These are phyloP conservation scores for Malurus splendens DNA, from an alignment of 2,797 vertebrate species.

Conservation along the genomic window DNA sequence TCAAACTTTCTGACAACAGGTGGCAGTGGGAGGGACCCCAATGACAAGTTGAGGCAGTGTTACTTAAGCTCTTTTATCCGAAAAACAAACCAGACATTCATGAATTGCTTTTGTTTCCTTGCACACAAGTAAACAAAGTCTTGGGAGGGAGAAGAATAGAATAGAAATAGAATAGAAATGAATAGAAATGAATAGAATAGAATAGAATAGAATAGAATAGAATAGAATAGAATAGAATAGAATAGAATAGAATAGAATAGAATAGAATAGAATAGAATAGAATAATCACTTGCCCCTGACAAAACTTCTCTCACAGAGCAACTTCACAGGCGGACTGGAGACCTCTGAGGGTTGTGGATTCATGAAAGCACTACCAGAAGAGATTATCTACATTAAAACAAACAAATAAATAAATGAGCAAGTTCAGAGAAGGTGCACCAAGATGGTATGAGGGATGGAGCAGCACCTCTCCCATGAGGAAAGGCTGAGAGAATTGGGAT, in stretches of 20 bases:
- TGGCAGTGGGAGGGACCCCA: neutral
- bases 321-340: fast-evolving
- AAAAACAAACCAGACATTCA: neutral
- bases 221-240: too few species aligned
- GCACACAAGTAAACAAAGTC: neutral
- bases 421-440: neutral
- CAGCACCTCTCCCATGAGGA: neutral
- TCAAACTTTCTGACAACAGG: neutral
- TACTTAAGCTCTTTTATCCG: neutral
- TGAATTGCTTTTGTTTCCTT: neutral
- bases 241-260: too few species aligned
- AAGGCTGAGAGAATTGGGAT: neutral
- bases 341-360: neutral
- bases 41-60: too few species aligned
- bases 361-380: neutral
- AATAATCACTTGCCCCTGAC: fast-evolving
- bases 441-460: neutral
- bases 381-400: neutral
- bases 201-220: too few species aligned
- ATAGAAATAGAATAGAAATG: too few species aligned
- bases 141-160: too few species aligned
- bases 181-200: too few species aligned
- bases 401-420: fast-evolving
- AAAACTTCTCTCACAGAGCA: neutral
- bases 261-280: neutral